A percentile compares a stretch with the other conserved stretches of the same genome.
Evolutionary conservation across 2,888 invertebrate genomes (phyloP).

Genomic region (Philopedon plagiatum): DNA sequence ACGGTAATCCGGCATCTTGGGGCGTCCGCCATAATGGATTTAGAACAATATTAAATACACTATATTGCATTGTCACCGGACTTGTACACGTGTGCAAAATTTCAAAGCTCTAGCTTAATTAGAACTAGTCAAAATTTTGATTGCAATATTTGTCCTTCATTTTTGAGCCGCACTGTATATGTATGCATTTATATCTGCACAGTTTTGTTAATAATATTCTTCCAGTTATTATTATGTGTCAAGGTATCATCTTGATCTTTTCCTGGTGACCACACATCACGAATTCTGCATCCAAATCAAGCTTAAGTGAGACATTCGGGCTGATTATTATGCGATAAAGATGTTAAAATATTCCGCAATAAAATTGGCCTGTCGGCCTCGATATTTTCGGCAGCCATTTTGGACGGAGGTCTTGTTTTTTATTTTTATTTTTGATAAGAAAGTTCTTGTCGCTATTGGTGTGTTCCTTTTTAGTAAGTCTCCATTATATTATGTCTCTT

Average conservation of each 20-base stretch:
- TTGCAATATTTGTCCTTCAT: too few relatives aligned
- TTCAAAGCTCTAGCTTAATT: too few relatives aligned
- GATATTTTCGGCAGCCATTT: constrained; percentile 27
- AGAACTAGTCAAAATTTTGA: too few relatives aligned
- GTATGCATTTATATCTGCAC: too few relatives aligned
- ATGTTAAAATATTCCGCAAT: constrained; percentile 47
- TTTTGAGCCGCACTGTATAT: too few relatives aligned
- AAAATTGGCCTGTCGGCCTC: constrained; percentile 44
- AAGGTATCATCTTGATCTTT: neutral
- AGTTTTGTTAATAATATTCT: neutral
- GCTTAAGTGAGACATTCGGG: constrained; percentile 44
- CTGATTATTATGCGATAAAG: constrained; percentile 48
- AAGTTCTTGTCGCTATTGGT: neutral
- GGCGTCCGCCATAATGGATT: too few relatives aligned
- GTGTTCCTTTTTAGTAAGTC: too few relatives aligned
- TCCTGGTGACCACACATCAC: constrained; percentile 40
- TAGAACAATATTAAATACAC: too few relatives aligned
- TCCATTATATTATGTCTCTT: too few relatives aligned
- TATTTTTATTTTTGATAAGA: neutral
- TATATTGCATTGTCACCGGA: too few relatives aligned
- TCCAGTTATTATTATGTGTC: neutral
- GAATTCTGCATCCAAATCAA: constrained; percentile 47
- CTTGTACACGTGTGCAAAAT: too few relatives aligned
- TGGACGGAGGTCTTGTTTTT: neutral
- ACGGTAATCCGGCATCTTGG: too few relatives aligned